Evolutionary conservation across 2,113 vertebrate genomes (phyloP).

Genomic region (Phaetusa simplex): DNA sequence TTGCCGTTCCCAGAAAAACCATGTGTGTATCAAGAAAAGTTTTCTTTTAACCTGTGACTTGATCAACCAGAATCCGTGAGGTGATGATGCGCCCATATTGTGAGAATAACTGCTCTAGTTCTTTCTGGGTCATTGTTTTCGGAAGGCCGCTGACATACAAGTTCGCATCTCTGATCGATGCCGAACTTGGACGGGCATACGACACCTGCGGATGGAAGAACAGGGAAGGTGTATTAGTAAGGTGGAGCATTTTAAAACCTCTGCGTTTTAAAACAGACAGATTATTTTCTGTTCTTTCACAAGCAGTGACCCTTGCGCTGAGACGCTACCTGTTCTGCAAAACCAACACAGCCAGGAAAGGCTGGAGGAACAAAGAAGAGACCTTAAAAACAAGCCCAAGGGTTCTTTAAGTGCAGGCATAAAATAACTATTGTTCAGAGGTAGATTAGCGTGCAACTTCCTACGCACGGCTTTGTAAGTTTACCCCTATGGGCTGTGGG

Average conservation of each 20-base stretch:
- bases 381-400: constrained; percentile 21
- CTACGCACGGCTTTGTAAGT: constrained; percentile 46
- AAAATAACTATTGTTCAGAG: constrained; percentile 59
- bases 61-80: constrained; percentile 99
- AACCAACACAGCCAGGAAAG: constrained; percentile 12
- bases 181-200: constrained; percentile 97
- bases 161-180: constrained; percentile 98
- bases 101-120: constrained; percentile 98
- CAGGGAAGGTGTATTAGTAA: not conserved
- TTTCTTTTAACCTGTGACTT: constrained; percentile 93
- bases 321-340: not conserved
- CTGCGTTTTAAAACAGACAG: not conserved
- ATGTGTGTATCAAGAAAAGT: not conserved
- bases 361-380: constrained; percentile 47
- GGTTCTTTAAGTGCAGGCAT: constrained; percentile 48
- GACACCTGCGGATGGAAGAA: constrained; percentile 83
- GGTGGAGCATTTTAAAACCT: not conserved
- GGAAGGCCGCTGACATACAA: constrained; percentile 98
- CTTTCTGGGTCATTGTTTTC: constrained; percentile 99
- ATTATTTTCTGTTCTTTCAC: not conserved
- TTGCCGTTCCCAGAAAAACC: not conserved
- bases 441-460: constrained; percentile 55
- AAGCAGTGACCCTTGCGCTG: not conserved
- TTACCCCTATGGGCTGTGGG: constrained; percentile 60
- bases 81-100: constrained; percentile 99